phyloP scores from a whole-genome alignment of 1,140 invertebrate species.

The Meloidogyne hapla region DNA sequence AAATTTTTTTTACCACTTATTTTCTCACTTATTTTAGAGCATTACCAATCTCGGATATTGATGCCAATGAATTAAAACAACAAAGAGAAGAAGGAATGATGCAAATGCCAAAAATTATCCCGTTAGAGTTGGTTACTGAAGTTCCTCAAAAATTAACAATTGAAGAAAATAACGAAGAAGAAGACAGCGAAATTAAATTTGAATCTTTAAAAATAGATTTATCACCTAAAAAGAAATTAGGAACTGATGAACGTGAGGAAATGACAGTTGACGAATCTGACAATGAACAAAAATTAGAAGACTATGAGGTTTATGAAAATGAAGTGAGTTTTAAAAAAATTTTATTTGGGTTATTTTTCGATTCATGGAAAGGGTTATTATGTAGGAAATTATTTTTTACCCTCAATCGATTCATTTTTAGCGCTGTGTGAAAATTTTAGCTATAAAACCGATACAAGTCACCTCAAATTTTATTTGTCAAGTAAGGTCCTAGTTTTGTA shows the following conservation, averaged over 20 bases:
- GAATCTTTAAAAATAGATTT: background rate
- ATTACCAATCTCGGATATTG: conserved; percentile 21
- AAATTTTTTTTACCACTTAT: no score
- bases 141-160: background rate
- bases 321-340: background rate
- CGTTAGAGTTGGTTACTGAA: background rate
- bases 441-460: no score
- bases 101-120: conserved; percentile 18
- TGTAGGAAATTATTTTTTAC: no score
- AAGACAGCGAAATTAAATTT: background rate
- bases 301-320: conserved; percentile 3
- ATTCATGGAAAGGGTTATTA: no score
- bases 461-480: no score
- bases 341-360: background rate
- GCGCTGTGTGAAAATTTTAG: no score
- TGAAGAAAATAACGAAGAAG: background rate
- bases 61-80: conserved; percentile 14
- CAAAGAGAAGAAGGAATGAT: conserved; percentile 8
- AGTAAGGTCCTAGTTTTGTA: no score
- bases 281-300: background rate
- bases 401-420: no score
- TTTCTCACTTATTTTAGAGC: background rate
- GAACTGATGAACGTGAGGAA: background rate
- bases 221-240: background rate
- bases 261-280: background rate